phyloP scores from a whole-genome alignment of 2,797 vertebrate genomes.

The Meda fulgida region DNA sequence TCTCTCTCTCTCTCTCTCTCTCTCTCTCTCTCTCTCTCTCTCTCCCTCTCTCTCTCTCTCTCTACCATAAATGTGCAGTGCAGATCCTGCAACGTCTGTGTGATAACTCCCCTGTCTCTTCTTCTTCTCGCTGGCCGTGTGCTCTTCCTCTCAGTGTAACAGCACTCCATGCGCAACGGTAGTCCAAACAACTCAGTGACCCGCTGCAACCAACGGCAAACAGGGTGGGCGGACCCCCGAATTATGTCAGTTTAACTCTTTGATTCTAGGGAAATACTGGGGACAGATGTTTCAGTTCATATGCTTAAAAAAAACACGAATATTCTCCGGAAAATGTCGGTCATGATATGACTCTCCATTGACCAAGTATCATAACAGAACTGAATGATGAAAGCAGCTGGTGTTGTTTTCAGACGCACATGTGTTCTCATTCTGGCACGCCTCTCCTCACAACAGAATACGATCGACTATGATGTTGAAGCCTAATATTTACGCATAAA shows the following conservation, averaged over 20 bases:
- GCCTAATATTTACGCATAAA: neutral
- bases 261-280: constrained; percentile 42
- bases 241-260: constrained; percentile 67
- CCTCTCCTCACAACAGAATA: constrained; percentile 27
- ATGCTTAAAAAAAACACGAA: neutral
- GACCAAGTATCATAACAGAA: constrained; percentile 9
- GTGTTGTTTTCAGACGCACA: constrained; percentile 45
- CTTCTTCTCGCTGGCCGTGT: constrained; percentile 51
- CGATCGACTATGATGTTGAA: neutral
- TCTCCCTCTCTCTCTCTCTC: constrained; percentile 10
- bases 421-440: constrained; percentile 47
- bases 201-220: constrained; percentile 74
- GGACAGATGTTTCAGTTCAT: constrained; percentile 38
- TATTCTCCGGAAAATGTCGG: neutral
- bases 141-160: constrained; percentile 31
- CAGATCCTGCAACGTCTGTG: constrained; percentile 76
- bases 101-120: constrained; percentile 75
- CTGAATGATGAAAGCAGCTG: constrained; percentile 19
- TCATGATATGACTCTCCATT: neutral
- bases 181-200: constrained; percentile 75
- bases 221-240: constrained; percentile 75
- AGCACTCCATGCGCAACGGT: constrained; percentile 77
- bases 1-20: constrained; percentile 1
- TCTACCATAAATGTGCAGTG: constrained; percentile 63
- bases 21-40: constrained; percentile 28